Base-by-base conservation (phyloP, 2,888 invertebrate species). In the Oscheius myriophilus region DNA sequence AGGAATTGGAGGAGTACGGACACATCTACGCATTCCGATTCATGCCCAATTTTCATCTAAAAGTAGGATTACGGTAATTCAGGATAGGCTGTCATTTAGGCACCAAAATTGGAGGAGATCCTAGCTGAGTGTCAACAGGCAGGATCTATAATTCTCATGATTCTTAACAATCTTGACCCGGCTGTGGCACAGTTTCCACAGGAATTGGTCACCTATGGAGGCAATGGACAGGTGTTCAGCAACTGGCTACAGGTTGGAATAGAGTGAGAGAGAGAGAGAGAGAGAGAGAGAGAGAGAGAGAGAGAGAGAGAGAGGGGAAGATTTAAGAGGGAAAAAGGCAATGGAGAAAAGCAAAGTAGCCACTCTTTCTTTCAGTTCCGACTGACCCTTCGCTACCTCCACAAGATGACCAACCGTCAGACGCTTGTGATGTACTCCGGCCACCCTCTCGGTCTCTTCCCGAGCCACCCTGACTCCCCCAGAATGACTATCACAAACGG, bases 21-120 rank as follows among this genome's bases (percentile, higher is more conserved):
- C 91, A 91, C 79, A 91, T 91, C 75, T 91, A 91, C 84, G 91
- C 90, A 89, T 91, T 89, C 84, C 86, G 90, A 62, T 90, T 90
- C 78, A 81, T 82, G 82, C 81, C 80, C 16, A 79, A 79, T 62
- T 83, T 81, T 67, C 72, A 71, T 61, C 63, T 84, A 12, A 71
- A 77, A 66, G 80, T 79, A 16, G 9, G 14, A 42, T 23, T 16
- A 23, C 21, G 16, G 14, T 14, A 51, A 18, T 25, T 54, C 63
- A 18, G 4, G 33, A 26, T 26, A 63, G 7, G 4, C 4, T 12
- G 11, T 9, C 6, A 21, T 43, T 46, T 25, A 82, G 72, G 83
- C 84, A 0, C 76, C 79, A 0, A 59, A 75, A 2, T 63, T 86
- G 25, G 67, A 67, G 42, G 76, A 81, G 33, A 83, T 85, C 21